A percentile compares a stretch with the other conserved stretches of the same genome.
Evolutionary conservation across 2,113 vertebrate species (phyloP).

Genomic region (Hystrix cristata): DNA sequence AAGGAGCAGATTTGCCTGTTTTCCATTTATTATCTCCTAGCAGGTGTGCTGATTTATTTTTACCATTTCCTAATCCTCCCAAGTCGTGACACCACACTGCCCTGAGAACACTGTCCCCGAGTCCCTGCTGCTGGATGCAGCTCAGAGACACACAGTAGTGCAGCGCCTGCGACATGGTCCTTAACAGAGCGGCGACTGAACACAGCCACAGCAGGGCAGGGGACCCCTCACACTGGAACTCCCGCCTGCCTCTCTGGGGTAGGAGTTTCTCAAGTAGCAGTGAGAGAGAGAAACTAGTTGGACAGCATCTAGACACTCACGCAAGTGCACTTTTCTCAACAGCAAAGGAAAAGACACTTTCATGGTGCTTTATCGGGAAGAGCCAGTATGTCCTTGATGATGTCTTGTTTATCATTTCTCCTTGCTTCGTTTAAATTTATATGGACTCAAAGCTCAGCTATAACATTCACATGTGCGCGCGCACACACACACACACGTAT

Average conservation of each 20-base stretch:
- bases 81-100: neutral
- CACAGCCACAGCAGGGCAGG: neutral
- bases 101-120: neutral
- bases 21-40: neutral
- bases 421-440: constrained; percentile 33
- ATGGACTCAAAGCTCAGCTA: neutral
- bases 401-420: neutral
- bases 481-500: neutral
- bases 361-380: neutral
- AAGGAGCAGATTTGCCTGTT: neutral
- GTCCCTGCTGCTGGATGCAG: neutral
- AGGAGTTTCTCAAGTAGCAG: neutral
- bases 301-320: neutral
- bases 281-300: neutral
- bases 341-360: neutral
- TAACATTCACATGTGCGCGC: neutral
- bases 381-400: neutral
- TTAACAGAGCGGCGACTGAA: neutral
- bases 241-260: neutral
- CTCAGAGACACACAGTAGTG: neutral
- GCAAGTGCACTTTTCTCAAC: neutral
- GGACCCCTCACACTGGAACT: neutral
- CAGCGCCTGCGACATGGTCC: too few species aligned
- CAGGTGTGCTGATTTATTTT: neutral
- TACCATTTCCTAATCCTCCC: neutral